A percentile compares a stretch with the other conserved stretches of the same genome.
Evolutionary conservation across 2,113 vertebrate species (phyloP).

Genomic region (Patagioenas fasciata): DNA sequence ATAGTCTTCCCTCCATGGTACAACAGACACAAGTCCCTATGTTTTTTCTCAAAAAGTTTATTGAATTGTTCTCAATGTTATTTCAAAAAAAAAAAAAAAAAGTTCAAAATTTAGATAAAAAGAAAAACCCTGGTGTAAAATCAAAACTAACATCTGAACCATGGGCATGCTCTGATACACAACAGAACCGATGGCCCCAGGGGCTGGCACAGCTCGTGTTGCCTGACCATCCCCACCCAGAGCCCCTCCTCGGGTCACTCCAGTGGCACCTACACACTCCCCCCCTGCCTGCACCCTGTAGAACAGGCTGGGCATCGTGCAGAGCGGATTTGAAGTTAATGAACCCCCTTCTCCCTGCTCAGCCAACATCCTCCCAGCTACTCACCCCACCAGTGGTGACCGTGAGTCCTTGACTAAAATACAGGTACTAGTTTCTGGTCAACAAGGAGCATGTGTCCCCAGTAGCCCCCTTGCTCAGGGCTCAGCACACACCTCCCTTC

Average conservation of each 20-base stretch:
- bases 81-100: conserved; percentile 68
- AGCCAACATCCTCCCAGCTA: background rate
- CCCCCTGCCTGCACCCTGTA: rapidly evolving
- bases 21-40: background rate
- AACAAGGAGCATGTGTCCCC: rapidly evolving
- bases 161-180: background rate
- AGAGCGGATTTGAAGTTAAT: rapidly evolving
- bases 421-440: background rate
- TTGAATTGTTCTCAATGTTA: conserved; percentile 76
- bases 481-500: background rate
- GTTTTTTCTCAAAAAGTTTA: conserved; percentile 74
- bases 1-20: rapidly evolving
- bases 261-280: background rate
- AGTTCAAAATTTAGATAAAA: conserved; percentile 75
- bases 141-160: conserved; percentile 32
- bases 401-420: background rate
- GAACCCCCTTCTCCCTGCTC: background rate
- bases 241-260: background rate
- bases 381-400: background rate
- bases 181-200: rapidly evolving
- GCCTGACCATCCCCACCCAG: background rate
- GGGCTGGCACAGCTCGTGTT: background rate
- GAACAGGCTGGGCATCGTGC: background rate
- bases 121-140: conserved; percentile 71
- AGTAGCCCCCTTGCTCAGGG: rapidly evolving